Evolutionary conservation across 2,113 vertebrate genomes (phyloP).

Genomic region (Xiphias gladius): DNA sequence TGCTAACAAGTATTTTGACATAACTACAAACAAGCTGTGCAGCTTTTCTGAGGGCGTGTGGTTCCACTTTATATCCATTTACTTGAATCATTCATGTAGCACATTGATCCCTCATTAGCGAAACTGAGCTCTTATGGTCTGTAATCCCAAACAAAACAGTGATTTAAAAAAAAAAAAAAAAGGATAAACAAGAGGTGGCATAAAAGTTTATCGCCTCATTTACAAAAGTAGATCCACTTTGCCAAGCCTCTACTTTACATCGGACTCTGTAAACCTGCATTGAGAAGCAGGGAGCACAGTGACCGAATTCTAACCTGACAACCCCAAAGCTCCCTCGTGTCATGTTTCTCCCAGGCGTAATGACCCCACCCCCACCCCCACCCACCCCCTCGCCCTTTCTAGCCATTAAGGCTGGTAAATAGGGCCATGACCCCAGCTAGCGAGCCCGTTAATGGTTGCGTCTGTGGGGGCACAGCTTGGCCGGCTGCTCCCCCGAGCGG

Average conservation of each 20-base stretch:
- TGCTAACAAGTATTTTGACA: constrained; percentile 56
- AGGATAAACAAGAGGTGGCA: neutral
- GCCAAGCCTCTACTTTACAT: neutral
- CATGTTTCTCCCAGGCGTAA: constrained; percentile 49
- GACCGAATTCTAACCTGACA: constrained; percentile 55
- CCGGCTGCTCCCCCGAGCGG: constrained; percentile 41
- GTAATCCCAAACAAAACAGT: constrained; percentile 1
- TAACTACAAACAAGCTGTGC: constrained; percentile 29
- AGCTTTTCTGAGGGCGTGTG: constrained; percentile 29
- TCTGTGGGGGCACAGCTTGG: constrained; percentile 51
- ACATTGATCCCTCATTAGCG: constrained; percentile 28
- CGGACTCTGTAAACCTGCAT: constrained; percentile 29
- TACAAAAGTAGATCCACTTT: neutral
- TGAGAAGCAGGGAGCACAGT: neutral
- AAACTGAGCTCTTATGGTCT: neutral
- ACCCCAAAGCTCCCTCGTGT: constrained; percentile 41
- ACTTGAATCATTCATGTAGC: constrained; percentile 31
- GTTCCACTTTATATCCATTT: constrained; percentile 37
- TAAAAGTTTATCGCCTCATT: neutral
- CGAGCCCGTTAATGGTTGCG: constrained; percentile 58
- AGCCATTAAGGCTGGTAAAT: constrained; percentile 57
- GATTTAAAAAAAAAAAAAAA: neutral
- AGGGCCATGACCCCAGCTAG: constrained; percentile 57
- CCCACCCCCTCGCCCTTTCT: constrained; percentile 2
- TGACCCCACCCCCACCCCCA: neutral